A percentile compares a stretch with the other conserved stretches of the same genome.
Evolutionary conservation across 2,797 vertebrate species (phyloP).

Genomic region (Micrastur ruficollis): DNA sequence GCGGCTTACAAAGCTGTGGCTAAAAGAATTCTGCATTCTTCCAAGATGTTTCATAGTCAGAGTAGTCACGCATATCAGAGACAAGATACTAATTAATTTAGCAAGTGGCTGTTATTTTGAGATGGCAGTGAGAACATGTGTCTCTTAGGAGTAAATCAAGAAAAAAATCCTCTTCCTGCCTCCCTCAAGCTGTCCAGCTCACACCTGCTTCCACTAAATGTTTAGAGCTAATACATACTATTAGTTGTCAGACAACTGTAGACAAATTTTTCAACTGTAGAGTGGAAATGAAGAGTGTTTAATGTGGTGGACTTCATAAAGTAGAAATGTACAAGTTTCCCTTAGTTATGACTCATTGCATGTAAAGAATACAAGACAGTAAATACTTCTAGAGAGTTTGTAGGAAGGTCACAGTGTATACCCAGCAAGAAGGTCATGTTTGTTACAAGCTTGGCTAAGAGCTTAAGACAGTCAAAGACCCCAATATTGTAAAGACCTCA

Average conservation of each 20-base stretch:
- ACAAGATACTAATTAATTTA: background rate
- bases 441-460: background rate
- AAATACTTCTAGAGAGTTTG: background rate
- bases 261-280: background rate
- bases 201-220: background rate
- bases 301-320: background rate
- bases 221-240: background rate
- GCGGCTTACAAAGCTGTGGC: background rate
- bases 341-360: background rate
- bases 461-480: background rate
- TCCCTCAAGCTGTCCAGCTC: background rate
- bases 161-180: background rate
- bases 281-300: background rate
- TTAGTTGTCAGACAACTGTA: background rate
- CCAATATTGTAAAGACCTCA: background rate
- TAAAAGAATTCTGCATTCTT: background rate
- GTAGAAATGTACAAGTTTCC: background rate
- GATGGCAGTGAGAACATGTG: background rate
- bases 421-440: background rate
- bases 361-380: background rate
- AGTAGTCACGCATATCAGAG: background rate
- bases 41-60: background rate
- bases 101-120: background rate
- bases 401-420: background rate
- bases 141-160: background rate